Evolutionary conservation across 2,797 vertebrate genomes (phyloP).

Genomic region (Coendou prehensilis): DNA sequence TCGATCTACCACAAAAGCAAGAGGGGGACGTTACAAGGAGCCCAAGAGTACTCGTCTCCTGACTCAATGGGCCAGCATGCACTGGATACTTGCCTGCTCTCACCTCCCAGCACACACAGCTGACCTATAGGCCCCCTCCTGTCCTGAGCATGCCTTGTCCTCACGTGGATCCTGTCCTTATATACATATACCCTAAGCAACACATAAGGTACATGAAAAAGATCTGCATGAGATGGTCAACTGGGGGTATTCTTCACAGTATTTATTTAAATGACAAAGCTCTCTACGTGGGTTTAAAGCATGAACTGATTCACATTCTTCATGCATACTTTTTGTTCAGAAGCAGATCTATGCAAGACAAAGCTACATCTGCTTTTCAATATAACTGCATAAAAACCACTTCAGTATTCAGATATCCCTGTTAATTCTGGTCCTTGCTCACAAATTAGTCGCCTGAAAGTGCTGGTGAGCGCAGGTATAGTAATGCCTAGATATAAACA

Average conservation of each 20-base stretch:
- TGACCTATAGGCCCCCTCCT: background rate
- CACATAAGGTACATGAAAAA: background rate
- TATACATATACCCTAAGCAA: conserved; percentile 17
- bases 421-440: background rate
- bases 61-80: background rate
- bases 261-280: conserved; percentile 61
- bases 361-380: conserved; percentile 21
- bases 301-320: conserved; percentile 20
- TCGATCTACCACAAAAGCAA: conserved; percentile 91
- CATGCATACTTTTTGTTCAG: conserved; percentile 34
- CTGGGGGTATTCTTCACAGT: background rate
- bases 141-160: background rate
- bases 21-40: conserved; percentile 50
- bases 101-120: background rate
- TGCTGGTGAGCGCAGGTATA: background rate
- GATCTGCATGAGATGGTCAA: background rate
- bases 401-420: background rate
- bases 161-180: background rate
- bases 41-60: background rate
- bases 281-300: conserved; percentile 19
- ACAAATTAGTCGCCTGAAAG: conserved; percentile 51
- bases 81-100: background rate
- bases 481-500: conserved; percentile 50
- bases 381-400: conserved; percentile 35
- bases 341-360: conserved; percentile 47